These are phyloP conservation scores for Pelochelys cantorii DNA, from an alignment of 2,797 vertebrate genomes.

Conservation along the genomic window DNA sequence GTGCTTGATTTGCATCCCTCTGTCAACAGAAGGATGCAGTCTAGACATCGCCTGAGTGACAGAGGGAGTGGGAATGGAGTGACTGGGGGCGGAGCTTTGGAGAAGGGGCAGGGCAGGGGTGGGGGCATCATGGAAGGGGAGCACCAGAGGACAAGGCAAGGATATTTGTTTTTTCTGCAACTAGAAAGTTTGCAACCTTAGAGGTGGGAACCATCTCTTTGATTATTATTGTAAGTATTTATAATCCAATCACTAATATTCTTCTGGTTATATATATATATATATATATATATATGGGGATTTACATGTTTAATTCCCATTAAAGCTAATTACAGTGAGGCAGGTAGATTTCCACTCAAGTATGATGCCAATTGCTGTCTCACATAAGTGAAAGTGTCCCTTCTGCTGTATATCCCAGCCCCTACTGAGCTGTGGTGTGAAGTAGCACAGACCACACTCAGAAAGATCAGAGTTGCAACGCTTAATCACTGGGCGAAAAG, in stretches of 20 bases:
- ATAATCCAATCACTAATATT: not conserved
- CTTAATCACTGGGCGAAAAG: not conserved
- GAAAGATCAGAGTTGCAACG: not conserved
- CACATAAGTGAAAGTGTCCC: fast-evolving
- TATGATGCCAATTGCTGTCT: not conserved
- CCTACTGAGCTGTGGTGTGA: not conserved
- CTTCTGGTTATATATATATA: not conserved
- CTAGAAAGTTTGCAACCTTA: too few species aligned
- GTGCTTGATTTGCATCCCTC: too few species aligned
- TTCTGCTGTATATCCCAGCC: fast-evolving
- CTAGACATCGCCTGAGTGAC: too few species aligned
- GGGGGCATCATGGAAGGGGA: too few species aligned
- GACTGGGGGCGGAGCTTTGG: too few species aligned
- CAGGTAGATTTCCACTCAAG: fast-evolving
- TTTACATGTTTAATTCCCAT: not conserved
- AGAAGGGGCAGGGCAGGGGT: too few species aligned
- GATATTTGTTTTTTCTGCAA: too few species aligned
- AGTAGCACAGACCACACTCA: not conserved
- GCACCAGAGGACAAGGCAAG: too few species aligned
- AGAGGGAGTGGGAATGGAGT: too few species aligned
- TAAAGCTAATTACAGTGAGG: not conserved
- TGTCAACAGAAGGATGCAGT: too few species aligned
- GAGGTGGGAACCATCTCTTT: not conserved
- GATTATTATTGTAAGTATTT: not conserved
- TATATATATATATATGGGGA: not conserved